Percentiles rank a stretch among this genome's conserved stretches.
These are phyloP conservation scores for Leucosticte australis DNA, from an alignment of 2,113 vertebrate species.

Conservation along the genomic window DNA sequence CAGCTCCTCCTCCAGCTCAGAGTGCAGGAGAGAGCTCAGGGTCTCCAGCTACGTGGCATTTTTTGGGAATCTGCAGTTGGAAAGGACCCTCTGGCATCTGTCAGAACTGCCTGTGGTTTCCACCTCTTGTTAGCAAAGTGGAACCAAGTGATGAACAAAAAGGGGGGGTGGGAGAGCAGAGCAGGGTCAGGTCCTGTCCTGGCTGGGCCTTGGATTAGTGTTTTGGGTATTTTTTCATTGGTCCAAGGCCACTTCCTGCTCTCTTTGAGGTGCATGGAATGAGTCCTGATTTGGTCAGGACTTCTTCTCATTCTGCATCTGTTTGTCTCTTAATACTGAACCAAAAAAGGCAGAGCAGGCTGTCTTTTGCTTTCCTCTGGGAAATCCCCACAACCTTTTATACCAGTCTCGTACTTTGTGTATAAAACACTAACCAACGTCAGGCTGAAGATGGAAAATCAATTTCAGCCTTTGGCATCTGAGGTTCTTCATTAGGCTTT, in stretches of 20 bases:
- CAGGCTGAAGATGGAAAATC: background rate
- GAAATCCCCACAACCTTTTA: background rate
- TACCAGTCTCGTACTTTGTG: background rate
- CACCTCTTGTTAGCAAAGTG: rapidly evolving
- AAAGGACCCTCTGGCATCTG: background rate
- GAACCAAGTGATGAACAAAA: background rate
- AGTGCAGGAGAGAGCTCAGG: no score
- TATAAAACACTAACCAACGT: background rate
- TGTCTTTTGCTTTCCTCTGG: background rate
- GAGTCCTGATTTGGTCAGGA: background rate
- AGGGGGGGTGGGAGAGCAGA: background rate
- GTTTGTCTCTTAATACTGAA: background rate
- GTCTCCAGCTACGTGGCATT: background rate
- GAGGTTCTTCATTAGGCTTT: background rate
- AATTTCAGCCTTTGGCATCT: background rate
- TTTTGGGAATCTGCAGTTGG: background rate
- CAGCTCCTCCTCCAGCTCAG: background rate
- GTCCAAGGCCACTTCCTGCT: rapidly evolving
- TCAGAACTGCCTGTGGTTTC: rapidly evolving
- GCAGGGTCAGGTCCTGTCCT: background rate
- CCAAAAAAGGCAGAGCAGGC: background rate
- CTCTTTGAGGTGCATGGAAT: no score
- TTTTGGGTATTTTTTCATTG: background rate
- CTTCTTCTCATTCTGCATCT: rapidly evolving
- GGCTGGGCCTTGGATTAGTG: background rate